phyloP scores from a whole-genome alignment of 2,797 vertebrate genomes.

The Tragopan temminckii region DNA sequence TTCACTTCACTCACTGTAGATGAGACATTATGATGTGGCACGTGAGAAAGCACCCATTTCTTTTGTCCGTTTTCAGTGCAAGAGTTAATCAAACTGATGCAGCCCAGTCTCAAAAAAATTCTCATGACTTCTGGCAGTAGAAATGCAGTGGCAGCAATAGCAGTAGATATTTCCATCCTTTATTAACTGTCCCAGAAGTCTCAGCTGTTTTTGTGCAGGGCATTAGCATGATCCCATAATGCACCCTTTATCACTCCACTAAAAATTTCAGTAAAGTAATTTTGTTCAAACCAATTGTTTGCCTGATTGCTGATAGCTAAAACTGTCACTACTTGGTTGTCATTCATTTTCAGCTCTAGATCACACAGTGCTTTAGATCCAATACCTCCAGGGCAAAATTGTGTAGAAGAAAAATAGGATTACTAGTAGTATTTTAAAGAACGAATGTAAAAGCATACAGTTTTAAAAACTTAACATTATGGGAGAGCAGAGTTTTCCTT shows the following conservation, averaged over 20 bases:
- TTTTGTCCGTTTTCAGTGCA: neutral
- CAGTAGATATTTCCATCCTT: neutral
- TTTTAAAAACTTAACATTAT: neutral
- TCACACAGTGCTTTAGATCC: constrained; percentile 7
- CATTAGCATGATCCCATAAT: neutral
- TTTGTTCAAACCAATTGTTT: constrained; percentile 3
- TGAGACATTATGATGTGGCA: neutral
- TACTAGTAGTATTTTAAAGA: constrained; percentile 15
- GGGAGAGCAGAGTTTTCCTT: neutral
- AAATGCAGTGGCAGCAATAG: neutral
- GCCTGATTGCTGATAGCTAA: constrained; percentile 30
- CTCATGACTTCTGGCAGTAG: neutral
- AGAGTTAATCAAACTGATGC: neutral
- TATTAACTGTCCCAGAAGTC: neutral
- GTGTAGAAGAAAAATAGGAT: neutral
- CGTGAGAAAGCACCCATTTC: neutral
- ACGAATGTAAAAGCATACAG: neutral
- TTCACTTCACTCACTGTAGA: neutral
- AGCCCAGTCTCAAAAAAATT: neutral
- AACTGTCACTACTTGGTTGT: neutral
- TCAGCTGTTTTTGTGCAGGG: neutral
- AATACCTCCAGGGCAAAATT: neutral
- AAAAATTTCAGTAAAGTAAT: neutral
- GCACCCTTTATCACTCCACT: neutral
- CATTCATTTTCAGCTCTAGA: neutral